phyloP scores from a whole-genome alignment of 2,113 vertebrate genomes.

The Pimephales promelas region DNA sequence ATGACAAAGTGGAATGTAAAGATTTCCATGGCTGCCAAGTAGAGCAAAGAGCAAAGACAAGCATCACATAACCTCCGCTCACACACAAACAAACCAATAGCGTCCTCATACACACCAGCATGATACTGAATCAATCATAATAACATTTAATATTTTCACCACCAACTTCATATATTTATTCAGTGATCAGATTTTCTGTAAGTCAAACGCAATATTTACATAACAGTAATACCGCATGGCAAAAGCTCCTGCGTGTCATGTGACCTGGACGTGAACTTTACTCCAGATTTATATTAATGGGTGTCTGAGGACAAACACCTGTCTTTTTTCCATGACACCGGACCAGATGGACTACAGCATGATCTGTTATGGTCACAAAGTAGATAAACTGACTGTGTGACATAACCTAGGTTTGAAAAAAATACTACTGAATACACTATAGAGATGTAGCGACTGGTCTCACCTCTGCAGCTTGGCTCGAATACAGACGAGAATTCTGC shows the following conservation, averaged over 20 bases:
- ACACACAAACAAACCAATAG: not conserved
- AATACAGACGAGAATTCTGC: slow-evolving; percentile 67
- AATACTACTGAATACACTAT: not conserved
- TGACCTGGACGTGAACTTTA: slow-evolving; percentile 71
- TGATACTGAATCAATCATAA: not conserved
- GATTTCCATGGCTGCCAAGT: slow-evolving; percentile 26
- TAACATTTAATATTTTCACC: not conserved
- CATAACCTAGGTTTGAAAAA: not conserved
- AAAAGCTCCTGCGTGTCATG: slow-evolving; percentile 44
- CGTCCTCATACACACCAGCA: not conserved
- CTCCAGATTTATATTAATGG: slow-evolving; percentile 59
- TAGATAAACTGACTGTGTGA: slow-evolving; percentile 3
- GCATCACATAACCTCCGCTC: slow-evolving; percentile 20
- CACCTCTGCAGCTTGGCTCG: slow-evolving; percentile 74
- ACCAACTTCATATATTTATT: not conserved
- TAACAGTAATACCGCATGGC: not conserved
- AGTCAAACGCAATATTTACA: not conserved
- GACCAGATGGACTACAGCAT: not conserved
- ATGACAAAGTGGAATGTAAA: not conserved
- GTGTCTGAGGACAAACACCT: slow-evolving; percentile 3
- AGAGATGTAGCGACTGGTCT: rapidly evolving
- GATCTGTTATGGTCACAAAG: not conserved
- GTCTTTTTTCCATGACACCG: not conserved
- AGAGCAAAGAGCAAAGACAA: slow-evolving; percentile 39
- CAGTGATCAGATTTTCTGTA: not conserved